A percentile compares a stretch with the other conserved stretches of the same genome.
Conservation (phyloP, 1,140 invertebrate species). For the Asbolus verrucosus region DNA sequence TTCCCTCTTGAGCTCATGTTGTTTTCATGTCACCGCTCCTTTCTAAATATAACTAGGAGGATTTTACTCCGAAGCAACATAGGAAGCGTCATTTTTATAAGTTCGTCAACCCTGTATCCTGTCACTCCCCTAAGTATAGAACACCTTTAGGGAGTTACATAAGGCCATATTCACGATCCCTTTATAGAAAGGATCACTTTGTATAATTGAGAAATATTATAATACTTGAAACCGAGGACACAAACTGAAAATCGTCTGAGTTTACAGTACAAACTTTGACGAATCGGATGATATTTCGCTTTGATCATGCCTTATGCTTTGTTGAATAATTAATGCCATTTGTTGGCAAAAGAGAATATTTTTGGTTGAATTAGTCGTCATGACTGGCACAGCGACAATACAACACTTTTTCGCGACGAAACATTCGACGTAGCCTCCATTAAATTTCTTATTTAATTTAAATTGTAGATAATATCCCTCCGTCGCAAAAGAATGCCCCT, state of each 20-base stretch:
- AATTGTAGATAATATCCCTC: not conserved
- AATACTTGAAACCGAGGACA: constrained; percentile 7
- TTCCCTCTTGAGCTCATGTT: not conserved
- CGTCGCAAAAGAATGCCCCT: constrained; percentile 8
- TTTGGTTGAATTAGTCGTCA: constrained; percentile 6
- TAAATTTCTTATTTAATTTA: constrained; percentile 14
- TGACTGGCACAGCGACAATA: not conserved
- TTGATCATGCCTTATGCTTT: constrained; percentile 34
- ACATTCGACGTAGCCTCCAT: not conserved
- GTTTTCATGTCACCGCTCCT: not conserved
- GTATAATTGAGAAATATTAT: constrained; percentile 38
- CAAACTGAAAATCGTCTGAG: not conserved
- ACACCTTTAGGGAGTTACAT: constrained; percentile 26
- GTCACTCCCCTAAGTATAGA: not conserved
- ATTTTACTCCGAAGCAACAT: constrained; percentile 16
- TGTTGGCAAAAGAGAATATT: constrained; percentile 16
- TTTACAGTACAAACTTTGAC: constrained; percentile 21
- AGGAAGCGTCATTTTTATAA: constrained; percentile 31
- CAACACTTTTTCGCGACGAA: not conserved
- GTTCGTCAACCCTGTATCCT: constrained; percentile 31
- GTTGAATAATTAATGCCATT: constrained; percentile 37
- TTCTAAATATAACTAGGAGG: constrained; percentile 21
- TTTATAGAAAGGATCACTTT: constrained; percentile 28
- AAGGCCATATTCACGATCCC: constrained; percentile 16
- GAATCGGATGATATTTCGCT: constrained; percentile 26